Conservation (phyloP, 2,888 invertebrate genomes). For the Tetranychus truncatus region DNA sequence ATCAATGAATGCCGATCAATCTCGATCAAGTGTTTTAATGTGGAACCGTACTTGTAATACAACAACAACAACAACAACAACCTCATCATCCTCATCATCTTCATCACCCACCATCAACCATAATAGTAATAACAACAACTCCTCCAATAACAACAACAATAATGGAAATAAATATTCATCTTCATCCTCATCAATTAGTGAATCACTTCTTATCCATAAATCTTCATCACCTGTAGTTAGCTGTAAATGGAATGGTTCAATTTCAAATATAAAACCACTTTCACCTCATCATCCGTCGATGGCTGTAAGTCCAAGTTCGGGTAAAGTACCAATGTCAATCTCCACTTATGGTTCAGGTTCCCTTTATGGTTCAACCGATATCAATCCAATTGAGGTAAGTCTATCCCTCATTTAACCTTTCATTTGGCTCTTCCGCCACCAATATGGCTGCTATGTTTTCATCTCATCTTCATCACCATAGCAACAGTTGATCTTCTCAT, state of each 20-base stretch:
- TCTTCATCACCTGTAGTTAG: slow-evolving; percentile 15
- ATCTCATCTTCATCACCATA: too few relatives aligned
- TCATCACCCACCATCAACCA: not conserved
- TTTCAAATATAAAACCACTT: slow-evolving; percentile 22
- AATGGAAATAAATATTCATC: slow-evolving; percentile 16
- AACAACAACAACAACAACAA: not conserved
- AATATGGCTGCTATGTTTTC: too few relatives aligned
- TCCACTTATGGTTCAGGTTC: slow-evolving; percentile 21
- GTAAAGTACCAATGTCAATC: slow-evolving; percentile 24
- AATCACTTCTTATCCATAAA: slow-evolving; percentile 14
- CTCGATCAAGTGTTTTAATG: slow-evolving; percentile 76
- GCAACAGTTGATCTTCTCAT: not conserved
- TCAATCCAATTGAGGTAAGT: slow-evolving; percentile 14
- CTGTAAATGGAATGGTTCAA: slow-evolving; percentile 24
- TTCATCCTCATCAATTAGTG: slow-evolving; percentile 20
- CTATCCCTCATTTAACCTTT: not conserved
- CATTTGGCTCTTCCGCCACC: not conserved
- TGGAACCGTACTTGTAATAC: slow-evolving; percentile 45
- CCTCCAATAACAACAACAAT: not conserved
- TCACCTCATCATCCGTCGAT: slow-evolving; percentile 22
- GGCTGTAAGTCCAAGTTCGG: slow-evolving; percentile 18
- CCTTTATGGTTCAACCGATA: slow-evolving; percentile 16
- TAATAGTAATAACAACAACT: not conserved
- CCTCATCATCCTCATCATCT: not conserved
- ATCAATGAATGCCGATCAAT: slow-evolving; percentile 35